These are phyloP conservation scores for Meganola albula DNA, from an alignment of 2,888 invertebrate species.

Conservation along the genomic window DNA sequence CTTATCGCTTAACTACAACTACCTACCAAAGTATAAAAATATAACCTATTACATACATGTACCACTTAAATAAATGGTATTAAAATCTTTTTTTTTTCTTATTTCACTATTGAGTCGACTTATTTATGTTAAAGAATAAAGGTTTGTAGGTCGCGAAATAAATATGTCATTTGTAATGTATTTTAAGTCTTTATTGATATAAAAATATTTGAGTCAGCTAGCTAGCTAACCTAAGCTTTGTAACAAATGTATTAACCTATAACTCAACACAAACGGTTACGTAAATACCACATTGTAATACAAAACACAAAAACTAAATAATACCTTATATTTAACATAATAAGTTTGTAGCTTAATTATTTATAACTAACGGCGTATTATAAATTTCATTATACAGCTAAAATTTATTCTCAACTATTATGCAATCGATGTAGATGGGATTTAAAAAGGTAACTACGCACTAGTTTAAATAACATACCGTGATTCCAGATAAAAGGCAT, in stretches of 20 bases:
- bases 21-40: conserved; percentile 33
- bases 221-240: conserved; percentile 14
- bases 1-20: conserved; percentile 27
- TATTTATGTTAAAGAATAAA: too few species aligned
- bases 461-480: too few species aligned
- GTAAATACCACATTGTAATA: conserved; percentile 13
- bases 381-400: conserved; percentile 20
- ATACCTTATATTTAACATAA: conserved; percentile 13
- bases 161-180: neutral
- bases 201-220: conserved; percentile 29
- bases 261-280: conserved; percentile 25
- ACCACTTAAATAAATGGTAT: conserved; percentile 31
- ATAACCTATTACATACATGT: too few species aligned
- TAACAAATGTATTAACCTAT: conserved; percentile 29
- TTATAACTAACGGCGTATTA: conserved; percentile 28
- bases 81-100: conserved; percentile 14
- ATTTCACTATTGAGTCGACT: too few species aligned
- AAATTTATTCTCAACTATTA: conserved; percentile 24
- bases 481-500: too few species aligned
- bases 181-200: conserved; percentile 29
- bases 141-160: too few species aligned
- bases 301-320: conserved; percentile 16
- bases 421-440: conserved; percentile 25
- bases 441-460: too few species aligned
- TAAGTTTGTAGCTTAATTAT: conserved; percentile 15